These are phyloP conservation scores for Drosophila albomicans DNA, from an alignment of 1,140 invertebrate species.

Conservation along the genomic window DNA sequence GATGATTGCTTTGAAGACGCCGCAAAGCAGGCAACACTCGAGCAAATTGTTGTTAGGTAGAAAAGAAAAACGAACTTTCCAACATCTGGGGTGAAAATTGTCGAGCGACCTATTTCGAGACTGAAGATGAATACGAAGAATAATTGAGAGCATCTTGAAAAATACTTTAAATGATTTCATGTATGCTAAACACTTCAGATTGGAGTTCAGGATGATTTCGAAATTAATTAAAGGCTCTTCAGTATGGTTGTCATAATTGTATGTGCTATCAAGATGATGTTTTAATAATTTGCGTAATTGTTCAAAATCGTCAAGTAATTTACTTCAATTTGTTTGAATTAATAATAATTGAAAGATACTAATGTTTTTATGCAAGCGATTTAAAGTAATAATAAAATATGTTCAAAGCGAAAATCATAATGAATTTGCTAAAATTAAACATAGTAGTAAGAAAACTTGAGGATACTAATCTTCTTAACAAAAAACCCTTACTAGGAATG, in stretches of 20 bases:
- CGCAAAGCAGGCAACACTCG: conserved; percentile 57
- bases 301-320: no score
- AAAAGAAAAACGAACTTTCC: not conserved
- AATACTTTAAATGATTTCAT: conserved; percentile 13
- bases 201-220: not conserved
- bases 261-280: no score
- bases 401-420: no score
- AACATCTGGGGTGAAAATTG: conserved; percentile 6
- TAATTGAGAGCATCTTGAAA: conserved; percentile 17
- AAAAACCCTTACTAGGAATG: no score
- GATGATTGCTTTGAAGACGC: conserved; percentile 66
- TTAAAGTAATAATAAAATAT: no score
- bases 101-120: conserved; percentile 16
- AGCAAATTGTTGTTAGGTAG: conserved; percentile 23
- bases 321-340: no score
- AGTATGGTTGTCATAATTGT: not conserved
- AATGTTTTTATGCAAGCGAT: no score
- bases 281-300: no score
- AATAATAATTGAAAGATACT: no score
- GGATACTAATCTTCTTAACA: no score
- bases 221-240: not conserved
- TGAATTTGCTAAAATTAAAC: no score
- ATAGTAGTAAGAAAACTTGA: no score
- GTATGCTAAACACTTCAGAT: conserved; percentile 8
- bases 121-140: not conserved